Evolutionary conservation across 2,888 invertebrate species (phyloP), one percentile per base, ranked within the genome.

Genomic region (Pharmacophagus antenor): DNA sequence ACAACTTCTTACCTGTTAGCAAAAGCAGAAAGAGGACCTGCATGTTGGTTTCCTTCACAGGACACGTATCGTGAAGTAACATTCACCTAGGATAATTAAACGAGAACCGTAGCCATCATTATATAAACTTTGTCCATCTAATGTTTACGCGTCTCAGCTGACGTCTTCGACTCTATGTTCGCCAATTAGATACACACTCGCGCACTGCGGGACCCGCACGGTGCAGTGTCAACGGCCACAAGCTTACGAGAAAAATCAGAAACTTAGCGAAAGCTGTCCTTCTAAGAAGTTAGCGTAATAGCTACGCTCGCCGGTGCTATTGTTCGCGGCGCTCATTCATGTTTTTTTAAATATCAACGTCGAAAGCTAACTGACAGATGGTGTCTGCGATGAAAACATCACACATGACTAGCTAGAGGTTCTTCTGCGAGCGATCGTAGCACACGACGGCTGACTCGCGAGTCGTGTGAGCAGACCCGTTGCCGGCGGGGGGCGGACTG

Each of bases 211-310:
- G 84, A 82, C 83, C 86, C 82, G 87, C 83, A 83, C 87, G 87
- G 85, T 86, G 87, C 88, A 88, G 85, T 87, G 88, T 88, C 89
- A 88, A 87, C 88, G 87, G 82, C 85, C 85, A 88, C 85, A 80
- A 82, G 80, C 80, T 78, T 78, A 78, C 77, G 77, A 82, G 82
- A 84, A 87, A 86, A 88, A 86, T 85, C 83, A 74, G 86, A 79
- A 81, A 82, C 84, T 77, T 70, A 74, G 81, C 81, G 85, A 85
- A 85, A 87, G 83, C 82, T 79, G 82, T 78, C 74, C 77, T 71
- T 70, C 65, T 66, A n/a, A 53, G 64, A 69, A 68, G 63, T 61
- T 67, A 73, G 68, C 65, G 63, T 65, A 66, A 69, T 69, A 65
- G 69, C 49, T 46, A 57, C 62, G 64, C 67, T 66, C 65, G 67